These are phyloP conservation scores for Iguana delicatissima DNA, from an alignment of 2,797 vertebrate species.

Conservation along the genomic window DNA sequence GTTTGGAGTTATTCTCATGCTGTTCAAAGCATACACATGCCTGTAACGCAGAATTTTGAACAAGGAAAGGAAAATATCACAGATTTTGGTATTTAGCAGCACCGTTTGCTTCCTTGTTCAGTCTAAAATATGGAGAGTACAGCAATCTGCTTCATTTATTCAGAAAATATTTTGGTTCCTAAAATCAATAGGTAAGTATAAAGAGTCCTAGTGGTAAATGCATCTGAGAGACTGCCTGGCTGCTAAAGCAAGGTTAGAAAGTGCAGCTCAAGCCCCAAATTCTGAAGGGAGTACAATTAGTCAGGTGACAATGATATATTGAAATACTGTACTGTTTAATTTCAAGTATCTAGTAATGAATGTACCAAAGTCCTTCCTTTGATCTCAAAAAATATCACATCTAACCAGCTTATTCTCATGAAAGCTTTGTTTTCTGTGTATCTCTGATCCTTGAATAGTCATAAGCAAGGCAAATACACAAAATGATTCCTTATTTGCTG, in stretches of 20 bases:
- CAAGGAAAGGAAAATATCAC: background rate
- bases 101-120: background rate
- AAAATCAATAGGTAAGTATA: background rate
- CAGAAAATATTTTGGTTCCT: conserved; percentile 1
- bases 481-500: background rate
- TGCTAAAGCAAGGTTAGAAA: background rate
- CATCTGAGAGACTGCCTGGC: background rate
- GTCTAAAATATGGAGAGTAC: background rate
- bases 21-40: background rate
- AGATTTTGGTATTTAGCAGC: conserved; percentile 4
- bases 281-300: background rate
- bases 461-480: background rate
- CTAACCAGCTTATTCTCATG: background rate
- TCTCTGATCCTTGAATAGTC: background rate
- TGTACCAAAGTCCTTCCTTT: background rate
- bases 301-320: background rate
- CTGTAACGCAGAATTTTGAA: background rate
- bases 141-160: conserved; percentile 6
- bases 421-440: background rate
- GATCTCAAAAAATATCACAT: background rate
- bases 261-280: background rate
- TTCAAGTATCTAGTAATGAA: background rate
- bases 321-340: background rate
- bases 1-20: background rate
- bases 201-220: background rate